Evolutionary conservation across 2,888 invertebrate species (phyloP).

Genomic region (Cheilosia vulpina): DNA sequence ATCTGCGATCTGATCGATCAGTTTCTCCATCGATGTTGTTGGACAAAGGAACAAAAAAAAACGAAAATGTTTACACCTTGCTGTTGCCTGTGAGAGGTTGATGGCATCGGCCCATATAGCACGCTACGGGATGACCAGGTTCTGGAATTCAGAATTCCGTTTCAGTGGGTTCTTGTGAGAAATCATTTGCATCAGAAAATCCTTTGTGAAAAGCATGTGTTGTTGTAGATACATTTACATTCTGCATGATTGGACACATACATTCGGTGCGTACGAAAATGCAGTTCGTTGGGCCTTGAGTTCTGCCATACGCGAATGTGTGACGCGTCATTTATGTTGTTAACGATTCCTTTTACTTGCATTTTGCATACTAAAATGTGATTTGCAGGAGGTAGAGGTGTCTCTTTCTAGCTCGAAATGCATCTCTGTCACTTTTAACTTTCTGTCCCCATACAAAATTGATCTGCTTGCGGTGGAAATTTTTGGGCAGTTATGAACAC

Average conservation of each 20-base stretch:
- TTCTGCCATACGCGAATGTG: too few relatives aligned
- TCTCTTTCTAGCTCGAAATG: too few relatives aligned
- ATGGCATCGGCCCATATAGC: slow-evolving; percentile 6
- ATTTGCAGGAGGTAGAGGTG: too few relatives aligned
- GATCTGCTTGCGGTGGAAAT: too few relatives aligned
- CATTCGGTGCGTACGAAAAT: neutral
- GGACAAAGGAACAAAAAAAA: neutral
- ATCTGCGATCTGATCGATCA: slow-evolving; percentile 6
- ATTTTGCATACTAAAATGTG: too few relatives aligned
- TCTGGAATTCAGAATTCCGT: slow-evolving; percentile 11
- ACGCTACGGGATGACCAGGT: neutral
- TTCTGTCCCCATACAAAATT: too few relatives aligned
- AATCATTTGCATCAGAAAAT: slow-evolving; percentile 44
- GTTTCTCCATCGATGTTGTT: neutral
- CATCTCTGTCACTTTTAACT: too few relatives aligned
- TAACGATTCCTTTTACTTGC: too few relatives aligned
- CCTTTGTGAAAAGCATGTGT: neutral
- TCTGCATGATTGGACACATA: neutral
- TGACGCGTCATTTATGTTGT: too few relatives aligned
- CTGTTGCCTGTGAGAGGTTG: neutral
- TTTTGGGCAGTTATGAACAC: too few relatives aligned
- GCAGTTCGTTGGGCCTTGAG: too few relatives aligned
- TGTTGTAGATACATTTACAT: neutral
- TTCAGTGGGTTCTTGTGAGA: slow-evolving; percentile 16
- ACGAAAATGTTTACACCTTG: slow-evolving; percentile 6